Conservation (phyloP, 1,140 invertebrate species). For the Hydropsyche tenuis region DNA sequence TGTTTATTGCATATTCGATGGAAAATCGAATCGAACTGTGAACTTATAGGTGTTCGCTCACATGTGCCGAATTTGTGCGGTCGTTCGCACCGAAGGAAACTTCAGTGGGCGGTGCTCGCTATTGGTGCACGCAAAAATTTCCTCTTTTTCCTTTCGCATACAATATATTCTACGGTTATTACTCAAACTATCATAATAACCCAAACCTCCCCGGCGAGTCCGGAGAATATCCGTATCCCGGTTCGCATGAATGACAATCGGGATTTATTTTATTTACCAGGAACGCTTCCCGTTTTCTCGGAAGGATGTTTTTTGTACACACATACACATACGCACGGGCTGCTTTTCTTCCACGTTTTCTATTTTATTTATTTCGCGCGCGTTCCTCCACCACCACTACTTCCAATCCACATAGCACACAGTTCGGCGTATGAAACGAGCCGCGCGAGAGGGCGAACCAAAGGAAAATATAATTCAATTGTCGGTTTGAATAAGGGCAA, state of each 20-base stretch:
- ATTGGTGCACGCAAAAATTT: too few relatives aligned
- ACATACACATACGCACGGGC: too few relatives aligned
- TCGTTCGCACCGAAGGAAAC: too few relatives aligned
- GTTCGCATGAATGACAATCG: constrained; percentile 47
- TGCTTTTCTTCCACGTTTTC: constrained; percentile 6
- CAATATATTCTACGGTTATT: constrained; percentile 11
- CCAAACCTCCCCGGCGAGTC: background rate
- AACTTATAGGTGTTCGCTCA: background rate
- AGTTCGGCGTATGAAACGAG: constrained; percentile 29
- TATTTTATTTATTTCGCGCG: background rate
- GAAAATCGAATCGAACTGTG: background rate
- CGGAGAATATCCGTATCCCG: constrained; percentile 29
- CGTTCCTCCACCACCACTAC: background rate
- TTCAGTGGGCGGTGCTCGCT: too few relatives aligned
- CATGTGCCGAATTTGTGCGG: background rate
- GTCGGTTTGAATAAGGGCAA: constrained; percentile 48
- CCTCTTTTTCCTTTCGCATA: background rate
- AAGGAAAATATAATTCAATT: constrained; percentile 46
- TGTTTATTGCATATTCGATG: background rate
- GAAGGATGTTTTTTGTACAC: background rate
- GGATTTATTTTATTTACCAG: constrained; percentile 48
- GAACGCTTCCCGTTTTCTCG: constrained; percentile 9
- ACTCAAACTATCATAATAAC: constrained; percentile 31
- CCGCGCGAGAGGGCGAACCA: constrained; percentile 16
- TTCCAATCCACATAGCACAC: background rate